Percentiles rank a stretch among this genome's conserved stretches.
Conservation (phyloP, 2,797 vertebrate genomes). For the Typhlichthys subterraneus region DNA sequence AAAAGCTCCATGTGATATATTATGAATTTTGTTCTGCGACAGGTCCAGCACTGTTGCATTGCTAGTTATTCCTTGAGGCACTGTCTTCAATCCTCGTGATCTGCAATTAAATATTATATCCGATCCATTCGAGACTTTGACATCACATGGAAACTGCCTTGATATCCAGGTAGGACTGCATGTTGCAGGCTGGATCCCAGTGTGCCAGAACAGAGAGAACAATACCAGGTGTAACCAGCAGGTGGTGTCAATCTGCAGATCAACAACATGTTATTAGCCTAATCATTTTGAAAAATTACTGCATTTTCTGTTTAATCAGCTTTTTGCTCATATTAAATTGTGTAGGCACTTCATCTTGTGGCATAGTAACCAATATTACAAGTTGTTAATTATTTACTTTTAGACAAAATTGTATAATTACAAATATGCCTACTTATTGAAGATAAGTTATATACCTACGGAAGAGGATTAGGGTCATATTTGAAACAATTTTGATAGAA, state of each 20-base stretch:
- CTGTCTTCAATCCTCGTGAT: slow-evolving; percentile 53
- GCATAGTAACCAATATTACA: too few relatives aligned
- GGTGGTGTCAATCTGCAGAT: slow-evolving; percentile 50
- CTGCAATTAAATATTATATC: slow-evolving; percentile 80
- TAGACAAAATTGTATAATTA: too few relatives aligned
- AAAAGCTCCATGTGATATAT: slow-evolving; percentile 70
- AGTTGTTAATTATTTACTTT: too few relatives aligned
- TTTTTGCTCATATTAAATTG: too few relatives aligned
- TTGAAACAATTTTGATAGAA: too few relatives aligned
- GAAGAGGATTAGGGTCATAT: too few relatives aligned
- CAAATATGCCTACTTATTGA: too few relatives aligned
- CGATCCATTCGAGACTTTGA: slow-evolving; percentile 38
- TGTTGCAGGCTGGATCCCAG: slow-evolving; percentile 58
- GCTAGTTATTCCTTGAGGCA: slow-evolving; percentile 80
- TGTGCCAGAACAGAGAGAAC: slow-evolving; percentile 57
- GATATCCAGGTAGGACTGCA: slow-evolving; percentile 68
- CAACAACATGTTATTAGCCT: slow-evolving; percentile 14
- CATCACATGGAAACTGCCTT: slow-evolving; percentile 85
- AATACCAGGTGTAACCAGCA: slow-evolving; percentile 56
- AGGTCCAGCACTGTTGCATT: slow-evolving; percentile 84
- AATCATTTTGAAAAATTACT: slow-evolving; percentile 1
- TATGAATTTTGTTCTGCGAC: slow-evolving; percentile 83
- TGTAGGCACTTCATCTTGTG: too few relatives aligned
- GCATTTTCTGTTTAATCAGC: too few relatives aligned
- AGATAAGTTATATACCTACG: too few relatives aligned